These are phyloP conservation scores for Cynopterus sphinx DNA, from an alignment of 2,797 vertebrate genomes.

Conservation along the genomic window DNA sequence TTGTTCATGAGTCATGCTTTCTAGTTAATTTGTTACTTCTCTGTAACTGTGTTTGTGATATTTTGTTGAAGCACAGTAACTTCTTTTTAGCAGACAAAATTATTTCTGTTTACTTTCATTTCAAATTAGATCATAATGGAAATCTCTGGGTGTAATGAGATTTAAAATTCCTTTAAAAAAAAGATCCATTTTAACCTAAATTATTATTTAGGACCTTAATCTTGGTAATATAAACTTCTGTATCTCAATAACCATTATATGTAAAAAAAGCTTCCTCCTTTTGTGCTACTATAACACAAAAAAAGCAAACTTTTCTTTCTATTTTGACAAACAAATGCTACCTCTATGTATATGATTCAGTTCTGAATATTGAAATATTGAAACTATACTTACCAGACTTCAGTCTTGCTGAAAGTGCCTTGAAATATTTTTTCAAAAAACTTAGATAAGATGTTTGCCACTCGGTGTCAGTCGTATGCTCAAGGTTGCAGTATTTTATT, in stretches of 20 bases:
- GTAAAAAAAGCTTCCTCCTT: not conserved
- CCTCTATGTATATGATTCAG: not conserved
- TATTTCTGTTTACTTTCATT: constrained; percentile 66
- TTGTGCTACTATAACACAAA: not conserved
- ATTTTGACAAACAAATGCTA: constrained; percentile 33
- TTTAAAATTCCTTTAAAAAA: constrained; percentile 62
- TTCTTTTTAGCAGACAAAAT: constrained; percentile 51
- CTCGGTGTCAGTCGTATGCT: constrained; percentile 3
- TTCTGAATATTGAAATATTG: constrained; percentile 25
- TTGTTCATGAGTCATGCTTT: not conserved
- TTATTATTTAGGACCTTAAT: constrained; percentile 9
- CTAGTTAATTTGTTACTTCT: not conserved
- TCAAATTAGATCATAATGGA: constrained; percentile 57
- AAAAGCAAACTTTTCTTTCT: not conserved
- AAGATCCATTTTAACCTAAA: constrained; percentile 55
- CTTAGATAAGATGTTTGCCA: constrained; percentile 19
- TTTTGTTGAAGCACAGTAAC: constrained; percentile 43
- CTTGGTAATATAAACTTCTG: not conserved
- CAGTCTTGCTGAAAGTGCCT: not conserved
- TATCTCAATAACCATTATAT: not conserved
- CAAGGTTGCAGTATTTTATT: constrained; percentile 20
- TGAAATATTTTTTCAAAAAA: constrained; percentile 34
- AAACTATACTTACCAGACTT: constrained; percentile 3
- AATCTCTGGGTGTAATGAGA: constrained; percentile 62
- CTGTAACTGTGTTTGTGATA: constrained; percentile 50